Conservation (phyloP, 2,888 invertebrate species). For the Sminthurinus aureus region DNA sequence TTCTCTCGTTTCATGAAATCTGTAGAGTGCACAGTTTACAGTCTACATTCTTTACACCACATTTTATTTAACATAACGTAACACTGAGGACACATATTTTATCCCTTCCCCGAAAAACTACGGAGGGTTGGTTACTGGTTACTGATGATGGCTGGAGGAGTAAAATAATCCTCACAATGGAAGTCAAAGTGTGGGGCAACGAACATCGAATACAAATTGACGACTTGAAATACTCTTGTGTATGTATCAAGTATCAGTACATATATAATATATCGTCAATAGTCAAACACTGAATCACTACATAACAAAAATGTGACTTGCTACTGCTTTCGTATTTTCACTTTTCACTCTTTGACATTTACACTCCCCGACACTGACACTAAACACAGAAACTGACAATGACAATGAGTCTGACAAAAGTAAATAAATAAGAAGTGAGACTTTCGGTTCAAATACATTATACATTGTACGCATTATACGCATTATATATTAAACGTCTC, state of each 20-base stretch:
- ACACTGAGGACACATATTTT: neutral
- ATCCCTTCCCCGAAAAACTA: neutral
- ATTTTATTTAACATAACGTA: neutral
- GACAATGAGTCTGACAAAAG: too few species aligned
- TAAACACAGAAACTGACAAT: too few species aligned
- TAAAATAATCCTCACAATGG: constrained; percentile 35
- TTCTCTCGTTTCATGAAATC: neutral
- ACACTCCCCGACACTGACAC: too few species aligned
- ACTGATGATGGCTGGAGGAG: neutral
- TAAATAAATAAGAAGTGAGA: too few species aligned
- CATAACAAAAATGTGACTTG: neutral
- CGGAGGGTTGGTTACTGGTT: neutral
- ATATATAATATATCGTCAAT: neutral
- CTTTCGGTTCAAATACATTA: too few species aligned
- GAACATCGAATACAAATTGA: constrained; percentile 7
- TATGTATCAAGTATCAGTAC: neutral
- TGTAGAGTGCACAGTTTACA: neutral
- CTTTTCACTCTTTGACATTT: too few species aligned
- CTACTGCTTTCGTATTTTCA: neutral
- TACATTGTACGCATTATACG: too few species aligned
- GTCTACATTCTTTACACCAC: neutral
- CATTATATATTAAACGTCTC: too few species aligned
- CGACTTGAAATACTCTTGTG: neutral
- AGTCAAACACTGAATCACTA: neutral
- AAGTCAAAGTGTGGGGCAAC: constrained; percentile 19